Evolutionary conservation across 2,888 invertebrate species (phyloP).

Genomic region (Ochlodes sylvanus): DNA sequence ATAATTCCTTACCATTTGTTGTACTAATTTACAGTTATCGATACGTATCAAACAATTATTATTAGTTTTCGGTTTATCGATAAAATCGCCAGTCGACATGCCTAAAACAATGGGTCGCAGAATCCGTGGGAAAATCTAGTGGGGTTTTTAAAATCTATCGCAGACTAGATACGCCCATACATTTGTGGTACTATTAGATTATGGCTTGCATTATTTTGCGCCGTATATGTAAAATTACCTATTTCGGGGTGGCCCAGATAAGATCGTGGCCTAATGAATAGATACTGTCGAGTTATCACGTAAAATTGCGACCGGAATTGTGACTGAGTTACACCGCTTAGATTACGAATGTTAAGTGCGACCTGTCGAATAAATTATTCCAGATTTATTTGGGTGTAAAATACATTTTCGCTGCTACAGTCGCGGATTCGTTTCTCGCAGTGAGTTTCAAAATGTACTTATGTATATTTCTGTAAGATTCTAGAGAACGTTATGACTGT

Average conservation of each 20-base stretch:
- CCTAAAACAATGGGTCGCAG: slow-evolving; percentile 62
- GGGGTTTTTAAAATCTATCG: slow-evolving; percentile 71
- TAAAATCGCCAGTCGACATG: slow-evolving; percentile 53
- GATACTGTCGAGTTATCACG: slow-evolving; percentile 36
- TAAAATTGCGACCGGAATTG: slow-evolving; percentile 32
- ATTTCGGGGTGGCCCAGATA: slow-evolving; percentile 43
- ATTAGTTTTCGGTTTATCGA: slow-evolving; percentile 54
- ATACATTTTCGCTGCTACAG: slow-evolving; percentile 12
- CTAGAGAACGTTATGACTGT: background rate
- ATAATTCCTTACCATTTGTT: slow-evolving; percentile 22
- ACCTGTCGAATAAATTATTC: slow-evolving; percentile 35
- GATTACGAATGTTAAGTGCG: slow-evolving; percentile 35
- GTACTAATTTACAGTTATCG: slow-evolving; percentile 30
- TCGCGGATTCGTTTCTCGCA: slow-evolving; percentile 11
- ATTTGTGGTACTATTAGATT: slow-evolving; percentile 65
- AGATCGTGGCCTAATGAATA: slow-evolving; percentile 36
- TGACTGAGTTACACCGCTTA: slow-evolving; percentile 33
- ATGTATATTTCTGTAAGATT: background rate
- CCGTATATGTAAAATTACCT: slow-evolving; percentile 48
- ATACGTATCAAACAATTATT: slow-evolving; percentile 31
- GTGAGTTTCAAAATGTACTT: slow-evolving; percentile 5
- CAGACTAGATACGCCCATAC: slow-evolving; percentile 57
- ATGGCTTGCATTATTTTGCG: slow-evolving; percentile 54
- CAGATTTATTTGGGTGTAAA: slow-evolving; percentile 32
- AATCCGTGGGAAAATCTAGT: slow-evolving; percentile 75